phyloP scores from a whole-genome alignment of 2,797 vertebrate species.

The Manis crassicaudata region DNA sequence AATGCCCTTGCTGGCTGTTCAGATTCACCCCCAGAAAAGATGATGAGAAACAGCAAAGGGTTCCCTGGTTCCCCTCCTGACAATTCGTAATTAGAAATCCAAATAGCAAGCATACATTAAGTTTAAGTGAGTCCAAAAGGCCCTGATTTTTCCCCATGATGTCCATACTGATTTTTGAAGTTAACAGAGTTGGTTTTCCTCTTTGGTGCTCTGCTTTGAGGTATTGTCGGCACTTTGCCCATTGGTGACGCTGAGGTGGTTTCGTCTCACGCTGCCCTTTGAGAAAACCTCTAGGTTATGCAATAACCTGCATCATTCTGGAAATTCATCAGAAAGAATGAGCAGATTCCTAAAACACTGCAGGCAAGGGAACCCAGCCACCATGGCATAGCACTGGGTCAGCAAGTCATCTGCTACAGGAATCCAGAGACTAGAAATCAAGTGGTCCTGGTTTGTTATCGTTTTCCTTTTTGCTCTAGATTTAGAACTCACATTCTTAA shows the following conservation, averaged over 20 bases:
- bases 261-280: not conserved
- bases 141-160: not conserved
- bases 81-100: not conserved
- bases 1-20: not conserved
- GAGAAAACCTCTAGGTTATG: not conserved
- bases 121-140: not conserved
- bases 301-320: not conserved
- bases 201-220: not conserved
- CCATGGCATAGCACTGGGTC: accelerated
- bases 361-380: not conserved
- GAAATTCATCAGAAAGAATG: not conserved
- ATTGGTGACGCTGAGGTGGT: accelerated
- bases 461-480: not conserved
- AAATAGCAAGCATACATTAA: not conserved
- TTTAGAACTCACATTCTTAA: not conserved
- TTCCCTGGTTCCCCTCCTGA: not conserved
- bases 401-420: not conserved
- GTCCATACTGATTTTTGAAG: not conserved
- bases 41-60: not conserved
- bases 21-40: not conserved
- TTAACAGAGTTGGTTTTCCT: not conserved
- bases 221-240: not conserved
- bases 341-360: not conserved
- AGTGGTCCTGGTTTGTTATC: not conserved
- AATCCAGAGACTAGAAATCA: not conserved